A percentile compares a stretch with the other conserved stretches of the same genome.
These are phyloP conservation scores for Holothuria leucospilota DNA, from an alignment of 53 echinoderm and acorn worm species.

Conservation along the genomic window DNA sequence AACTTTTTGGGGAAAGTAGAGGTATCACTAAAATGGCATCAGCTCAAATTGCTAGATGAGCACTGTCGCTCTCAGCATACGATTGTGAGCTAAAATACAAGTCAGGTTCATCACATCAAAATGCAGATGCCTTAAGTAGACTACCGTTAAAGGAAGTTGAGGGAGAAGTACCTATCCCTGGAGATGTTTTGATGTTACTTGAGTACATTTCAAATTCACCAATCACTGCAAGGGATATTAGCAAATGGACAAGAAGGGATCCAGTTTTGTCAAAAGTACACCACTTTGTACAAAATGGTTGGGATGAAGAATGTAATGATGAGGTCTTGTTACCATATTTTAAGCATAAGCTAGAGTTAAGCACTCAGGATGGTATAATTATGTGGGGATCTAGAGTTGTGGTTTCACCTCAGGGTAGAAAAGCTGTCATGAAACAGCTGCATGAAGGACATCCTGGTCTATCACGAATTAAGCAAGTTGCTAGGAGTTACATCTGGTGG, in stretches of 20 bases:
- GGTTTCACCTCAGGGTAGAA: slow-evolving; percentile 47
- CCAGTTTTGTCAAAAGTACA: not conserved
- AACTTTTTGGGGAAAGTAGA: slow-evolving; percentile 42
- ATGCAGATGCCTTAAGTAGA: slow-evolving; percentile 39
- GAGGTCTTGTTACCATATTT: slow-evolving; percentile 38
- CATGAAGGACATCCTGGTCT: slow-evolving; percentile 64
- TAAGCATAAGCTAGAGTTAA: slow-evolving; percentile 38
- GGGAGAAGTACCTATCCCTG: slow-evolving; percentile 4
- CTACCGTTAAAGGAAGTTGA: not conserved
- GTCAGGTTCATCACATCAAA: slow-evolving; percentile 56
- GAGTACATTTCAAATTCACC: slow-evolving; percentile 5
- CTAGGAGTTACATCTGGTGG: slow-evolving; percentile 61
- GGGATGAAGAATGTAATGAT: slow-evolving; percentile 35
- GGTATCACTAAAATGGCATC: slow-evolving; percentile 41
- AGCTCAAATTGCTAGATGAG: slow-evolving; percentile 24
- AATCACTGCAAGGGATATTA: not conserved
- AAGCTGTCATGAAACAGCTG: slow-evolving; percentile 43
- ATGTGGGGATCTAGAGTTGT: slow-evolving; percentile 59
- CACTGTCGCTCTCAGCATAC: slow-evolving; percentile 62
- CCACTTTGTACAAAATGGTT: not conserved
- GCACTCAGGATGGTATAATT: slow-evolving; percentile 45
- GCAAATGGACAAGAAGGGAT: slow-evolving; percentile 11
- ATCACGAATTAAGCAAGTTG: slow-evolving; percentile 48
- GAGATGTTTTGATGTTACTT: slow-evolving; percentile 3
- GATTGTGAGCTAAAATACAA: slow-evolving; percentile 54